Evolutionary conservation across 1,140 invertebrate genomes (phyloP).

Genomic region (Harpegnathos saltator): DNA sequence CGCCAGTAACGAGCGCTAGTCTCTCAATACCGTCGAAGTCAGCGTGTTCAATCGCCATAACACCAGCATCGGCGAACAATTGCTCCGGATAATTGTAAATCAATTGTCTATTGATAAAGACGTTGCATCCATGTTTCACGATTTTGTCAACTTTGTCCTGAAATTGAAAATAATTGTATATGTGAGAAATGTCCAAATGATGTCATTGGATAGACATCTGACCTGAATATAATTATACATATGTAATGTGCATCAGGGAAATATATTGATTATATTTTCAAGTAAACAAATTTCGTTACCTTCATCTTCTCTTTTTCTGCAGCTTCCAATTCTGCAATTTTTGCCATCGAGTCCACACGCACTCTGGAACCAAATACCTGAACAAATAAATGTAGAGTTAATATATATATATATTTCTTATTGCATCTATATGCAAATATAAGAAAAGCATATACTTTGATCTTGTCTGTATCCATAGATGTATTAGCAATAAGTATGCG

Average conservation of each 20-base stretch:
- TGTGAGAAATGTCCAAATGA: constrained; percentile 14
- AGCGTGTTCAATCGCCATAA: constrained; percentile 99
- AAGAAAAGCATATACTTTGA: constrained; percentile 89
- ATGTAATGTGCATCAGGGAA: neutral
- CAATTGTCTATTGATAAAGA: constrained; percentile 99
- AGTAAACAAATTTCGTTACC: constrained; percentile 69
- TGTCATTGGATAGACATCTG: too few relatives aligned
- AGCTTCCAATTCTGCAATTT: constrained; percentile 98
- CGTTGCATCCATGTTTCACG: constrained; percentile 97
- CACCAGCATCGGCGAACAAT: constrained; percentile 98
- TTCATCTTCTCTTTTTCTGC: constrained; percentile 99
- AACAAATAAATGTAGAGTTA: constrained; percentile 64
- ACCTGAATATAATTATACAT: neutral
- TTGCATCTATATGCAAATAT: constrained; percentile 27
- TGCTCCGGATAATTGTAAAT: constrained; percentile 99
- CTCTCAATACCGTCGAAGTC: constrained; percentile 99
- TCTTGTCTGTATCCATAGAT: constrained; percentile 99
- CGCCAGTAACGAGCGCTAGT: constrained; percentile 98
- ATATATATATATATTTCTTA: too few relatives aligned
- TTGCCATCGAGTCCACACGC: constrained; percentile 98
- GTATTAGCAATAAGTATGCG: constrained; percentile 99
- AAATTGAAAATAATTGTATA: neutral
- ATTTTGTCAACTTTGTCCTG: constrained; percentile 98
- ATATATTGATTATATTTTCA: neutral
- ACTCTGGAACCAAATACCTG: constrained; percentile 98